Evolutionary conservation across 2,113 vertebrate genomes (phyloP), one percentile per base, ranked within the genome.

Genomic region (Poeciliopsis occidentalis): DNA sequence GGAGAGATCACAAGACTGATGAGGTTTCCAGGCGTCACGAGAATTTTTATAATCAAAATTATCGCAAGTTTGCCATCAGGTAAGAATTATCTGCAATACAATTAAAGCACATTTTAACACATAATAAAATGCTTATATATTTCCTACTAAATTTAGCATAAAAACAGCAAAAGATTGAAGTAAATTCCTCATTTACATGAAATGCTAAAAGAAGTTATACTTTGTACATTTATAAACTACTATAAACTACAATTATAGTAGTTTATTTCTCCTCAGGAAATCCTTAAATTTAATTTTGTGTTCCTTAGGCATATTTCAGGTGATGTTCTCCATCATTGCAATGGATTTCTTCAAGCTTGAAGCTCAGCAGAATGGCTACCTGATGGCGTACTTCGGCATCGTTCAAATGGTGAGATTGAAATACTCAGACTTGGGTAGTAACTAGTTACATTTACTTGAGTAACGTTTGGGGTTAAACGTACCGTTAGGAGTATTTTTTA

Each of bases 261-360:
- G 0, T 1, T 51, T 54, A 6, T 54, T 24, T 54, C 17, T 19
- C 22, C 17, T 24, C 22, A 54, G 47, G 1, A 10, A 57, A n/a
- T 57, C 22, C 51, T 57, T n/a, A 8, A n/a, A 24, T 26, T 5
- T 7, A 8, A 32, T 32, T 17, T 30, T 32, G 27, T 82, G 64
- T 69, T 44, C 30, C 32, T 3, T 77, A 99, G 98, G 96, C 37
- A 92, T 98, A 75, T 98, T 99, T 88, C 93, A 96, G 84, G 89
- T 97, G 60, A 99, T 98, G 97, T 98, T 99, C 89, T 95, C 96
- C 37, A 86, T 98, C 87, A 95, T 99, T 64, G 95, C 95, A 17
- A 92, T 98, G 92, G 95, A 98, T 24, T 95, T 97, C 89, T 99
- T 98, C 87, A 91, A 94, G 64, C 91, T 99, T 90, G 87, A 94